Evolutionary conservation across 2,888 invertebrate species (phyloP), one percentile per base, ranked within the genome.

Genomic region (Drosophila sordidapex): DNA sequence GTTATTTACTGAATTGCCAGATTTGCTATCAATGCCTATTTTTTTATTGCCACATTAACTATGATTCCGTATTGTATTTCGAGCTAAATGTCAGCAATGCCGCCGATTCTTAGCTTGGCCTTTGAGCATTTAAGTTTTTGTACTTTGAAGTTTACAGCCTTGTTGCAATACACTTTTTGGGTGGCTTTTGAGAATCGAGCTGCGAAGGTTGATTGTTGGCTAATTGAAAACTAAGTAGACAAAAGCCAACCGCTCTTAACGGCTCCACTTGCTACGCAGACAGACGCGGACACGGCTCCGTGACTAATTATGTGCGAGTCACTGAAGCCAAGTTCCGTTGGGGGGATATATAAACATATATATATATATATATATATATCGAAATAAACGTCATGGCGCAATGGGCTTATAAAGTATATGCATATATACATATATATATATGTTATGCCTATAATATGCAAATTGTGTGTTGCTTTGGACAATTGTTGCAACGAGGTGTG

Each of bases 281-380:
- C 38, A 33, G 56, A 69, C 66, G 56, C 60, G 72, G 77, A 73
- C 59, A 76, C 72, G 63, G 73, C 67, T 76, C 57, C 74, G 60
- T 79, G 73, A 79, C 76, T 72, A 72, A 79, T 82, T 79, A 76
- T 82, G 79, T 61, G 70, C 77, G 76, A 82, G 62, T 72, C 78
- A 78, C 78, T 74, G 81, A 83, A 81, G 82, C 82, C 70, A 64
- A 82, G 75, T 72, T 82, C 83, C 82, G 78, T 78, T 80, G 70
- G 52, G 68, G 75, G 57, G 57, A 59, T n/a, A 49, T 52, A 61
- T 29, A 65, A 38, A 38, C 25, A 59, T 48, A 46, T 46, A 48
- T 57, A 49, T 54, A 21, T 29, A 43, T 36, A 27, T 27, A 27
- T 27, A 46, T 49, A 53, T 25, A 58, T 74, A 76, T 70, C 57